phyloP scores from a whole-genome alignment of 2,797 vertebrate species.

The Macroramphosus scolopax region DNA sequence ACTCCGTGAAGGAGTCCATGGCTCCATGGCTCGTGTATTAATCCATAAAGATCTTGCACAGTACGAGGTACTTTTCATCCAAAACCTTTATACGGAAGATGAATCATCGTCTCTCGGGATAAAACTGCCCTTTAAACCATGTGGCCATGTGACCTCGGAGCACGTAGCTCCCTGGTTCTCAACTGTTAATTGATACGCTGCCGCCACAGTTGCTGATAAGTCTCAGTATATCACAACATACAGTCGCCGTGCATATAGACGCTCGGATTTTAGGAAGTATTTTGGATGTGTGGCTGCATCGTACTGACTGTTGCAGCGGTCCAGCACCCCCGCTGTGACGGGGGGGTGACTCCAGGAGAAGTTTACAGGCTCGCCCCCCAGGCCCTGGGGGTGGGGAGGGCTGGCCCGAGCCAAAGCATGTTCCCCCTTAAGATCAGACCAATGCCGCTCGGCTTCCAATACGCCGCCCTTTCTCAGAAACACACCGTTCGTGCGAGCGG shows the following conservation, averaged over 20 bases:
- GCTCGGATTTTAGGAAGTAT: slow-evolving; percentile 15
- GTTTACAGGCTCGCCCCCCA: slow-evolving; percentile 41
- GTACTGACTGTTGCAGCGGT: slow-evolving; percentile 15
- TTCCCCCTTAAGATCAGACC: slow-evolving; percentile 75
- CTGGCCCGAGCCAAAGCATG: slow-evolving; percentile 59
- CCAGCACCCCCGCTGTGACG: slow-evolving; percentile 16
- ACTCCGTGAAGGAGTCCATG: no score
- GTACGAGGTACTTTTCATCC: no score
- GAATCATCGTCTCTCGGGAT: no score
- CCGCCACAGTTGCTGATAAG: background rate
- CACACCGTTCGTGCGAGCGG: slow-evolving; percentile 69
- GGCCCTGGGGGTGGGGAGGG: slow-evolving; percentile 45
- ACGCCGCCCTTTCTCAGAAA: slow-evolving; percentile 75
- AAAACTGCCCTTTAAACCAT: no score
- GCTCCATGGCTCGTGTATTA: no score
- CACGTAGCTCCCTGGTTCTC: no score
- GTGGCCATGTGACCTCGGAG: no score
- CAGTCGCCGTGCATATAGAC: background rate
- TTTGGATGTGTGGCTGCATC: slow-evolving; percentile 8
- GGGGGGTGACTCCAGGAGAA: slow-evolving; percentile 35
- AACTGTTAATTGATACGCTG: no score
- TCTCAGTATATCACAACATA: background rate
- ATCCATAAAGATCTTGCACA: no score
- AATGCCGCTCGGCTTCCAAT: slow-evolving; percentile 80
- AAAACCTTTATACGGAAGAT: no score